A percentile compares a stretch with the other conserved stretches of the same genome.
These are phyloP conservation scores for Chymomyza costata DNA, from an alignment of 1,140 invertebrate genomes.

Conservation along the genomic window DNA sequence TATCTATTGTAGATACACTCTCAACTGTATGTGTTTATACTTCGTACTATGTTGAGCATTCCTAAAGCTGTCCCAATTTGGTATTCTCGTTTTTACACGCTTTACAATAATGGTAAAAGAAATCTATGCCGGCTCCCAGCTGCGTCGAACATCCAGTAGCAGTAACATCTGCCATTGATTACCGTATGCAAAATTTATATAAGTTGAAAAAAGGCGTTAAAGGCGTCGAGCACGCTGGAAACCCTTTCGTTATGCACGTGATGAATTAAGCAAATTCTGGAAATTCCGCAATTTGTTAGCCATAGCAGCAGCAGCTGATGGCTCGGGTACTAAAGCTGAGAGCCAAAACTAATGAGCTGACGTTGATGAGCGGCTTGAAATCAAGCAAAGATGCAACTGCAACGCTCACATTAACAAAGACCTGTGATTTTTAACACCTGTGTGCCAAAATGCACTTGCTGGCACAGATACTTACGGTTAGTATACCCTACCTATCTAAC, in stretches of 20 bases:
- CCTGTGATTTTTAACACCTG: constrained; percentile 65
- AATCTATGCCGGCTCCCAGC: too few relatives aligned
- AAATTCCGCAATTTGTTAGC: constrained; percentile 60
- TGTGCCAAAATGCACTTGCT: constrained; percentile 65
- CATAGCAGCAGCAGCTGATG: too few relatives aligned
- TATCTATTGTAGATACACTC: too few relatives aligned
- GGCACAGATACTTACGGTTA: neutral
- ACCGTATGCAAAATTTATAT: constrained; percentile 38
- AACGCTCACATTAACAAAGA: constrained; percentile 56
- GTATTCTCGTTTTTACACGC: too few relatives aligned
- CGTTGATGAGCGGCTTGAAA: neutral
- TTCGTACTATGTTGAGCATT: too few relatives aligned
- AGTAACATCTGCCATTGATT: too few relatives aligned
- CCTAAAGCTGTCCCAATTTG: too few relatives aligned
- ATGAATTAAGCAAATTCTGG: constrained; percentile 63
- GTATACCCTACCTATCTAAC: too few relatives aligned
- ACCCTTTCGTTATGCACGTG: constrained; percentile 42
- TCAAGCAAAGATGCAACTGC: constrained; percentile 11
- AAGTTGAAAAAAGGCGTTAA: constrained; percentile 24
- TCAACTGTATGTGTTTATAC: too few relatives aligned
- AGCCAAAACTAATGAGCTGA: constrained; percentile 2
- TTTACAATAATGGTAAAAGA: too few relatives aligned
- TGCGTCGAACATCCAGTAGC: too few relatives aligned
- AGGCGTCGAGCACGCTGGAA: constrained; percentile 15
- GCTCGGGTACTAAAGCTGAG: constrained; percentile 4